Evolutionary conservation across 2,113 vertebrate species (phyloP), one percentile per base, ranked within the genome.

Genomic region (Hydrolagus affinis): DNA sequence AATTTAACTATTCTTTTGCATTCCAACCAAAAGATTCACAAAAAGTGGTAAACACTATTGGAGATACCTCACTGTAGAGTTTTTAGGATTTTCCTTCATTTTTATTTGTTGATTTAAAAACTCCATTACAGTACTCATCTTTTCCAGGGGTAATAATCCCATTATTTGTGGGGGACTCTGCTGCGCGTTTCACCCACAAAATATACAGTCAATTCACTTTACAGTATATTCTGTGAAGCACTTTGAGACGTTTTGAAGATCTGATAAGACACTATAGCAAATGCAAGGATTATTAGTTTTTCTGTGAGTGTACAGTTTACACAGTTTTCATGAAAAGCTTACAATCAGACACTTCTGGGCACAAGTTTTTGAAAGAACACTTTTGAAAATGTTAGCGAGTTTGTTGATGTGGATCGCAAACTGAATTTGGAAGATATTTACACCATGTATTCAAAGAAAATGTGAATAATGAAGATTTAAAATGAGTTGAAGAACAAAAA

Each of bases 361-460:
- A 56, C 32, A 75, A 44, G 56, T 2, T 21, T 75, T 19, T 21
- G 56, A 21, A 56, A 56, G 10, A 56, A 19, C 19, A 44, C 56
- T 30, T 75, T 44, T 21, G 32, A 56, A 56, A 56, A 75, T 32
- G 56, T 2, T 56, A 75, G 32, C 7, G 73, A 56, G 21, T 57
- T 75, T 44, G 56, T 19, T 75, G 6, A 75, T 0, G 8, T 10
- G 32, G 30, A 74, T 44, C 11, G 32, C 21, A 17, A 74, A 56
- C 12, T 74, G 14, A 14, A 72, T 28, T 72, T 72, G 25, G 17
- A 30, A 74, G 30, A n/a, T n/a, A n/a, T n/a, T n/a, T n/a, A n/a
- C n/a, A n/a, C 17, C 30, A 21, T 74, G n/a, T 76, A 76, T 60
- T 59, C 56, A 60, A 60, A 77, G 17, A 77, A 77, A 77, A 77